Evolutionary conservation across 1,140 invertebrate genomes (phyloP).

Genomic region (Yoshiicerus persimilis): DNA sequence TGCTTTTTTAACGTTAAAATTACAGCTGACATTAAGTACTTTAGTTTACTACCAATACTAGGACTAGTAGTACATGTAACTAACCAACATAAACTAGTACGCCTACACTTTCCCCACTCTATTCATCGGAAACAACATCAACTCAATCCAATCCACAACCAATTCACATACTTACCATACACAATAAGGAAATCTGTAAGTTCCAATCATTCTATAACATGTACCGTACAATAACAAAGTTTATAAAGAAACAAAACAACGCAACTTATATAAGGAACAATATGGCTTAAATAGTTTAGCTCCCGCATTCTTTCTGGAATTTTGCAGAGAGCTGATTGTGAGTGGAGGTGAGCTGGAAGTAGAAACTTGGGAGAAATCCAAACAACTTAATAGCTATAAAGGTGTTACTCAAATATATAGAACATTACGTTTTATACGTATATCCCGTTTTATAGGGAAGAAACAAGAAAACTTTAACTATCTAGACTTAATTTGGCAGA

Average conservation of each 20-base stretch:
- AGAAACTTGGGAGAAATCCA: background rate
- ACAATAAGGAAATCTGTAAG: background rate
- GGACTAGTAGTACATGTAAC: background rate
- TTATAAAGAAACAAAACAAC: too few relatives aligned
- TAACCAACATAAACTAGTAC: background rate
- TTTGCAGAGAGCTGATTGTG: background rate
- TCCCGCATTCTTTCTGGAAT: background rate
- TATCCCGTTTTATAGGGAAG: background rate
- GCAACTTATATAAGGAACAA: background rate
- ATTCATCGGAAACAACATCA: background rate
- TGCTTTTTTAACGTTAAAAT: slow-evolving; percentile 6
- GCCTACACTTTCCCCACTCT: background rate
- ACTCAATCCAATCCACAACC: background rate
- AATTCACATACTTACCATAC: background rate
- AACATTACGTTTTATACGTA: background rate
- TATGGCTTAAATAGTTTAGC: background rate
- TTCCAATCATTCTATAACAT: too few relatives aligned
- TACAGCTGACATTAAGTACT: slow-evolving; percentile 1
- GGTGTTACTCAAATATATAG: background rate
- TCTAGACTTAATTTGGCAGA: background rate
- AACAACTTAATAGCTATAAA: background rate
- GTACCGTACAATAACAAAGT: too few relatives aligned
- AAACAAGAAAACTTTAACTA: background rate
- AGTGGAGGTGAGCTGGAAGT: background rate
- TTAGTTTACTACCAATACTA: background rate